Base-by-base conservation (phyloP, 2,888 invertebrate genomes). In the Spisula subtruncata region DNA sequence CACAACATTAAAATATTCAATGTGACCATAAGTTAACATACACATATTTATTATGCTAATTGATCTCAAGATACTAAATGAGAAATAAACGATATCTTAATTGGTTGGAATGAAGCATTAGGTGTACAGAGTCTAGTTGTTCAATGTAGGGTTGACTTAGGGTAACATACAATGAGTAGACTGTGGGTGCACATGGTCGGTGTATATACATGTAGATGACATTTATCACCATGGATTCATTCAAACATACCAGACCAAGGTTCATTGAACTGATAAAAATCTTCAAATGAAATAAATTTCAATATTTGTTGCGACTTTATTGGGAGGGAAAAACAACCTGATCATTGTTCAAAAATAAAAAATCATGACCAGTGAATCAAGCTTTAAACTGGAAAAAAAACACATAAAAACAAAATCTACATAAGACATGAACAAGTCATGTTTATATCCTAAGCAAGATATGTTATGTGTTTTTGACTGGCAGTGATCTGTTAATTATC, bases 391-490 rank as follows among this genome's bases (percentile, higher is more conserved):
- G 16, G 32, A 75, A 32, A 75, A 75, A 75, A 32, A 75, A n/a
- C 71, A 12, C 29, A 71, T 71, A 29, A 71, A 71, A 75, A 75
- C 10, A 75, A 75, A 32, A 35, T 75, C 75, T 18, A 75, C 75
- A 14, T 75, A 75, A 75, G 25, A 60, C 12, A 18, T 75, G 75
- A 35, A 35, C 29, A 75, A 75, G 75, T 75, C 75, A 75, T 32
- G 75, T 75, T 75, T 75, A 16, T 25, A 75, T 16, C 35, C 32
- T 12, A 32, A 75, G 35, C 75, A 75, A 32, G 32, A 75, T 12
- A 75, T 14, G 16, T 75, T 80, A 85, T 54, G 85, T 79, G 85
- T 56, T 54, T 80, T 85, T 85, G 80, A 85, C 51, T 79, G 85
- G 51, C 80, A 80, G 35, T 80, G 79, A 56, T 80, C 80, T 51